Evolutionary conservation across 2,888 invertebrate genomes (phyloP).

Genomic region (Latrodectus hesperus): DNA sequence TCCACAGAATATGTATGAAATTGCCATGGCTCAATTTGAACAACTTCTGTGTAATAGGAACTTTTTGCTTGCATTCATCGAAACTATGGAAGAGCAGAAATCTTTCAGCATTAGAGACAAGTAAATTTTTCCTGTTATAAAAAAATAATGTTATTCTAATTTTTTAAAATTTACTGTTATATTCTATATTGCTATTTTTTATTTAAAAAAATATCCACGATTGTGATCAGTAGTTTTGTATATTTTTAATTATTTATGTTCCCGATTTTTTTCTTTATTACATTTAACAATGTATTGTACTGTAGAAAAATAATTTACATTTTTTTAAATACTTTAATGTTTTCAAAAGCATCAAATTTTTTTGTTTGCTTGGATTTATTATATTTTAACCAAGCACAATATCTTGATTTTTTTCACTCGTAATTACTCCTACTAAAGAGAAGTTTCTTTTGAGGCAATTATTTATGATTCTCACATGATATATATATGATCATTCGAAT

Average conservation of each 20-base stretch:
- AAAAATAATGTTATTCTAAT: not conserved
- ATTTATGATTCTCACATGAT: not conserved
- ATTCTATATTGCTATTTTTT: not conserved
- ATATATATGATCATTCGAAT: not conserved
- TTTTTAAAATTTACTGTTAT: not conserved
- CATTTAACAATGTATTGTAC: not conserved
- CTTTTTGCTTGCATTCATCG: slow-evolving; percentile 76
- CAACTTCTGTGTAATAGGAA: slow-evolving; percentile 76
- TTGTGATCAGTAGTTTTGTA: not conserved
- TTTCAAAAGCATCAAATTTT: not conserved
- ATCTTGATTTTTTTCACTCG: too few species aligned
- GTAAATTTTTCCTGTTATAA: slow-evolving; percentile 76
- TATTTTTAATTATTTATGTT: not conserved
- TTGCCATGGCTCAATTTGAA: slow-evolving; percentile 77
- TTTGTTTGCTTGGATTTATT: not conserved
- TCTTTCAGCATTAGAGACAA: slow-evolving; percentile 82
- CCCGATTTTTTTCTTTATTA: not conserved
- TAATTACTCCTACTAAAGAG: too few species aligned
- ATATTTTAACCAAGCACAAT: not conserved
- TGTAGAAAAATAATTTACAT: not conserved
- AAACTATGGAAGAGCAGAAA: slow-evolving; percentile 76
- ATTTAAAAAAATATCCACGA: not conserved
- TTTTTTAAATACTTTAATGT: not conserved
- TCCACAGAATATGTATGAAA: slow-evolving; percentile 87
- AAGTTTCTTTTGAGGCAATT: not conserved